Evolutionary conservation across 2,113 vertebrate species (phyloP), one percentile per base, ranked within the genome.

Genomic region (Grammomys dolichurus): DNA sequence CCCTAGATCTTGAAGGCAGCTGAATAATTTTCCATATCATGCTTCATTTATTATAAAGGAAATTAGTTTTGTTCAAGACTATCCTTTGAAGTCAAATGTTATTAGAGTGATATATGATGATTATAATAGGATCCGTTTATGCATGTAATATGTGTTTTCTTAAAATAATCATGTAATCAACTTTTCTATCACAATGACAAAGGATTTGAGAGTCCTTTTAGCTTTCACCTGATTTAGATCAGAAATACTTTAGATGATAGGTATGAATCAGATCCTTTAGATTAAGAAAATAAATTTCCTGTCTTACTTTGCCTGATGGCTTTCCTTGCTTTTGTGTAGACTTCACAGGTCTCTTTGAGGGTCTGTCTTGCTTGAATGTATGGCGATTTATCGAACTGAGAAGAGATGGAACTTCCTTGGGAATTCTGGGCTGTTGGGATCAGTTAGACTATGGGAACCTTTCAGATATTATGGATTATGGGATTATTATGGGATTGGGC

Each of bases 71-170:
- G 20, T 89, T 95, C 4, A 19, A 3, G 84, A 36, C 17, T 88
- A 80, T 96, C 26, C 19, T 92, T 95, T 94, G 81, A 97, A 94
- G 87, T 85, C 80, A 54, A 31, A 93, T 92, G 80, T 95, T 96
- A 86, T 94, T 90, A 93, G 56, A 73, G 51, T 94, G 87, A 97
- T 96, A 85, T 87, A 96, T 56, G 43, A 56, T 94, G 87, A 94
- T 96, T 89, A 65, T 60, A 91, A 28, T 72, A 78, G 60, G 43
- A 10, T 91, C 40, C 82, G n/a, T 96, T 96, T 96, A 86, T 91
- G 58, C n/a, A 73, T 95, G 33, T 88, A 90, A 94, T 95, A 80
- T 94, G 86, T 94, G 75, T 96, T 96, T 96, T 94, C 80, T 86
- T 92, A 94, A 96, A 94, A 73, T 94, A 93, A 95, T 94, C 76